These are phyloP conservation scores for Troglohyphantes excavatus DNA, from an alignment of 2,888 invertebrate species.

Conservation along the genomic window DNA sequence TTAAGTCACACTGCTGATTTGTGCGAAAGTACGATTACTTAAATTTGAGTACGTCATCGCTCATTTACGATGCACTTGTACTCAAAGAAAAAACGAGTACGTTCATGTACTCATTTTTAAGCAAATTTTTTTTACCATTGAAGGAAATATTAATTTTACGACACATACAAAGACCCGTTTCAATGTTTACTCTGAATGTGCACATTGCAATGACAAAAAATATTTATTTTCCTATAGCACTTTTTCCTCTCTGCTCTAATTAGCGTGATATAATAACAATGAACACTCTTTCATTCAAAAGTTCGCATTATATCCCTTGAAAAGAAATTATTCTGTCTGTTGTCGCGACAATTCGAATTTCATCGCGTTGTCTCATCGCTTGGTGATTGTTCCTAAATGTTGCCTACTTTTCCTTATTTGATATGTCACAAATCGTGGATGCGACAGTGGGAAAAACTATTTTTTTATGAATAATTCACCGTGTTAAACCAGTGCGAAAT, in stretches of 20 bases:
- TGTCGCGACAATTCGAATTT: neutral
- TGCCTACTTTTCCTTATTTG: constrained; percentile 27
- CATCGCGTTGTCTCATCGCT: constrained; percentile 21
- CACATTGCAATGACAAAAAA: neutral
- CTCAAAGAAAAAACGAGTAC: too few relatives aligned
- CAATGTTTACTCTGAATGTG: too few relatives aligned
- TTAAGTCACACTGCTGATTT: too few relatives aligned
- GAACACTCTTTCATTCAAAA: neutral
- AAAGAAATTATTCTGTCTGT: neutral
- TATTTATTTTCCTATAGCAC: neutral
- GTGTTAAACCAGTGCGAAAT: constrained; percentile 22
- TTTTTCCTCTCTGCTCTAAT: constrained; percentile 30
- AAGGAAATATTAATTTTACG: too few relatives aligned
- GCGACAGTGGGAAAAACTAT: neutral
- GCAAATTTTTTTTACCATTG: too few relatives aligned
- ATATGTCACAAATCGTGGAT: neutral
- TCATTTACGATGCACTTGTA: too few relatives aligned
- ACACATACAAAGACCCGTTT: too few relatives aligned
- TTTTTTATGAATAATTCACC: neutral
- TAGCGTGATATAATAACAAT: constrained; percentile 13
- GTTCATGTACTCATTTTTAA: too few relatives aligned
- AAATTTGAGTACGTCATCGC: too few relatives aligned
- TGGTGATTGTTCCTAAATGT: neutral
- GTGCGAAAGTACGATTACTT: too few relatives aligned
- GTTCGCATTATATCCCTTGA: neutral